Percentiles rank a stretch among this genome's conserved stretches.
phyloP scores from a whole-genome alignment of 2,113 vertebrate genomes.

The Pungitius pungitius region DNA sequence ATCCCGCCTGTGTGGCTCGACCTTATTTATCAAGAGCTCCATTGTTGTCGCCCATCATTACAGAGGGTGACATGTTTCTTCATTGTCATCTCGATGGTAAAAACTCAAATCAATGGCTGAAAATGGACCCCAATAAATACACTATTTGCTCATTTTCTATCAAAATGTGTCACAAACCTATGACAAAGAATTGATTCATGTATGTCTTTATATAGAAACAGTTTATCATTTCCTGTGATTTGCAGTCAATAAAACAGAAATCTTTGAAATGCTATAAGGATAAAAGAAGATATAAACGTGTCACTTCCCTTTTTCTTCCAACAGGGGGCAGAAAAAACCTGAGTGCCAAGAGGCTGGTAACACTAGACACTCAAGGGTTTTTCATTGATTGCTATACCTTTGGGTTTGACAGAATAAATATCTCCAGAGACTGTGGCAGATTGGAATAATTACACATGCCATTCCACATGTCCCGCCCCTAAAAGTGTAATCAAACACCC shows the following conservation, averaged over 20 bases:
- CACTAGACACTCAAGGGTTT: conserved; percentile 67
- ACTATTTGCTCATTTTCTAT: not conserved
- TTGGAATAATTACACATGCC: conserved; percentile 28
- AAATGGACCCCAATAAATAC: not conserved
- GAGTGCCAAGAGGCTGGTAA: conserved; percentile 63
- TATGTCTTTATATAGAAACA: not conserved
- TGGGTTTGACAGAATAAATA: conserved; percentile 32
- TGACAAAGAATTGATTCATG: not conserved
- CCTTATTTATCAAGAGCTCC: not conserved
- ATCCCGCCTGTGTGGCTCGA: not conserved
- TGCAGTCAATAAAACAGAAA: conserved; percentile 1
- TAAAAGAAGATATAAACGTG: not conserved
- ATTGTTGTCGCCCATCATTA: not conserved
- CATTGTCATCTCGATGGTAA: not conserved
- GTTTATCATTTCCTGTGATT: not conserved
- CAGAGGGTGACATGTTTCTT: not conserved
- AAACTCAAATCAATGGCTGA: not conserved
- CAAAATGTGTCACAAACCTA: not conserved
- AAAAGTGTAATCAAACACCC: conserved; percentile 37
- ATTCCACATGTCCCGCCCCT: conserved; percentile 20
- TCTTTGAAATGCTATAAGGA: not conserved
- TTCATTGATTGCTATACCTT: conserved; percentile 62
- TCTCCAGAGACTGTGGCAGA: conserved; percentile 33
- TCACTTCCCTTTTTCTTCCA: conserved; percentile 35
- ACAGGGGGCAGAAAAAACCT: conserved; percentile 67